Percentiles rank a stretch among this genome's conserved stretches.
Conservation (phyloP, 2,113 vertebrate species). For the Ammodytes dubius region DNA sequence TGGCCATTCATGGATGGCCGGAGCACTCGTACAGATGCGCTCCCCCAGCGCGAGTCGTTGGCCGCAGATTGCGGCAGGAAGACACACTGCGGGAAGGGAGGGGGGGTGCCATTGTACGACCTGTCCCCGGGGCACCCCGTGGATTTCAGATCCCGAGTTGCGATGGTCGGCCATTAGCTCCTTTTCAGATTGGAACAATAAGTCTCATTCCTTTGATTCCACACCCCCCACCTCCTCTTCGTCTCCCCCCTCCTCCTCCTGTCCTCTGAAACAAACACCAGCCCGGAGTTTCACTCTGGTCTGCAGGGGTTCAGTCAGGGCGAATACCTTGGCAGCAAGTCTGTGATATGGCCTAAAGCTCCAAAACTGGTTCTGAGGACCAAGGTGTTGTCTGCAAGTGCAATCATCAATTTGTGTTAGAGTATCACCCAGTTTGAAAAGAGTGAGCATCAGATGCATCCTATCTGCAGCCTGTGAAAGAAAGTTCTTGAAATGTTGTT, state of each 20-base stretch:
- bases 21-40: slow-evolving; percentile 69
- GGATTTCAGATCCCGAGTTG: slow-evolving; percentile 84
- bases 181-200: slow-evolving; percentile 87
- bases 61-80: slow-evolving; percentile 86
- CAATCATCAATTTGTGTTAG: slow-evolving; percentile 3
- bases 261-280: slow-evolving; percentile 75
- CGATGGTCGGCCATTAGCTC: slow-evolving; percentile 88
- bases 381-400: slow-evolving; percentile 35
- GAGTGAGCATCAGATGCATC: neutral
- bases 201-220: slow-evolving; percentile 86
- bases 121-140: slow-evolving; percentile 83
- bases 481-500: neutral
- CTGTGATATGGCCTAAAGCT: slow-evolving; percentile 34
- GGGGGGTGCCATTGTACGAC: slow-evolving; percentile 76
- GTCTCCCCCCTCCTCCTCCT: slow-evolving; percentile 28
- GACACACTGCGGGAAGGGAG: slow-evolving; percentile 83
- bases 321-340: slow-evolving; percentile 10
- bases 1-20: slow-evolving; percentile 57
- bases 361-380: slow-evolving; percentile 48
- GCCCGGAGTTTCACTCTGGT: slow-evolving; percentile 70
- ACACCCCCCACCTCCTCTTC: slow-evolving; percentile 49
- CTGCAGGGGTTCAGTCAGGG: slow-evolving; percentile 12
- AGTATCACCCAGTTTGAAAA: neutral
- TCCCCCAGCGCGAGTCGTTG: slow-evolving; percentile 71
- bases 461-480: neutral